A percentile compares a stretch with the other conserved stretches of the same genome.
Conservation (phyloP, 1,140 invertebrate genomes). For the Tribolium madens region DNA sequence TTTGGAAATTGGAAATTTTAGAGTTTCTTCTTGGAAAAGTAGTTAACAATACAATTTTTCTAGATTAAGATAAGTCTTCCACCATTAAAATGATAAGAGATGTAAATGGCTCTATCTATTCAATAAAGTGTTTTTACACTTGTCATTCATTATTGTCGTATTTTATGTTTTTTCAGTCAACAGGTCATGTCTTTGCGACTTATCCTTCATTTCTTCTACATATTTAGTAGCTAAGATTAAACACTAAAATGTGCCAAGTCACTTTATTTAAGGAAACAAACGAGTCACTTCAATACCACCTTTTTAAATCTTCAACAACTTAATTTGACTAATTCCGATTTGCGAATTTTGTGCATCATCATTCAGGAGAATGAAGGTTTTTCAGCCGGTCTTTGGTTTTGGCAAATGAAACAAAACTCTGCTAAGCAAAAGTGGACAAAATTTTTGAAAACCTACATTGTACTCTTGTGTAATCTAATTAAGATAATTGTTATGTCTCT, state of each 20-base stretch:
- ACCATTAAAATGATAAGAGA: background rate
- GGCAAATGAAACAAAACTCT: no score
- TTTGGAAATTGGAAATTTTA: background rate
- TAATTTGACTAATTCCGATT: background rate
- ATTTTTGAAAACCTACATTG: no score
- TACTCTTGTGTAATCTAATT: background rate
- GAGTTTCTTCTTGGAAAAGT: background rate
- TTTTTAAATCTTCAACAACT: conserved; percentile 1
- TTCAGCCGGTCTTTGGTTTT: background rate
- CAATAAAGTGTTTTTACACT: conserved; percentile 1
- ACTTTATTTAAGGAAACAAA: conserved; percentile 28
- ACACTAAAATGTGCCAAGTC: conserved; percentile 15
- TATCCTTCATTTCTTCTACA: background rate
- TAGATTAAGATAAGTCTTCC: background rate
- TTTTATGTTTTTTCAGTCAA: background rate
- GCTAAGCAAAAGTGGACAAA: no score
- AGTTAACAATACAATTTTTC: background rate
- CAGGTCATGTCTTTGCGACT: conserved; percentile 1
- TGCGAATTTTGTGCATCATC: background rate
- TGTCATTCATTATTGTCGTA: background rate
- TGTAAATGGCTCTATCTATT: background rate
- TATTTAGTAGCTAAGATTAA: background rate
- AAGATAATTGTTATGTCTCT: background rate
- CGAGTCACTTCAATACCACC: background rate
- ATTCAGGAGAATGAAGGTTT: background rate